Base-by-base conservation (phyloP, 2,888 invertebrate genomes). In the Biston betularia region DNA sequence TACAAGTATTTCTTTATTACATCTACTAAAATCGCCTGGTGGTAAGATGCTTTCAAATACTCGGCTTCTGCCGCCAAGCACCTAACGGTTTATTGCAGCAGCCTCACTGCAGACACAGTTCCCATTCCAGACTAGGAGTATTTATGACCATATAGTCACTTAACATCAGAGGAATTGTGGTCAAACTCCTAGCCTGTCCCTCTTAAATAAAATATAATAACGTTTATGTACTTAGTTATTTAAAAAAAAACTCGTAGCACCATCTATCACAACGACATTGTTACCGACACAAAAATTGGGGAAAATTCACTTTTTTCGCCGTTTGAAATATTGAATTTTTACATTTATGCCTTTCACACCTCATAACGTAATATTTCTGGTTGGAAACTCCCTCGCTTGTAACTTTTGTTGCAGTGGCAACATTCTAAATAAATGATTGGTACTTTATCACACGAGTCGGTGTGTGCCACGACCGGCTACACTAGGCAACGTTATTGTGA, bases 341-440 rank as follows among this genome's bases (percentile, higher is more conserved):
- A 93, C 92, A 92, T 93, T 92, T 91, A 93, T 93, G 90, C 88
- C 86, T 90, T 93, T 93, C 86, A 93, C 93, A 93, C 92, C 92
- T 93, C 93, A 93, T 93, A 92, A 92, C 92, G 92, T 92, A 92
- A 93, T 93, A 92, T 92, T 90, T 93, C 89, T 90, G 85, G 77
- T 82, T 77, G 85, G 81, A 80, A 83, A 79, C 84, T 85, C 87
- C 85, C 89, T 84, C 86, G 83, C 82, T 77, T 77, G 82, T 82
- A 90, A 90, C 87, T 89, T 91, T 89, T 89, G 87, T 89, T 89
- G 89, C 90, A 90, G 84, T 79, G 79, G 86, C 82, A 89, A 90
- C 91, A 89, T 90, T 89, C 89, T 88, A 89, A 93, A 92, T 93
- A 91, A 92, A 93, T 93, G 92, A 92, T 92, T 89, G 87, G 86